Conservation (phyloP, 2,888 invertebrate species). For the Trichogramma evanescens region DNA sequence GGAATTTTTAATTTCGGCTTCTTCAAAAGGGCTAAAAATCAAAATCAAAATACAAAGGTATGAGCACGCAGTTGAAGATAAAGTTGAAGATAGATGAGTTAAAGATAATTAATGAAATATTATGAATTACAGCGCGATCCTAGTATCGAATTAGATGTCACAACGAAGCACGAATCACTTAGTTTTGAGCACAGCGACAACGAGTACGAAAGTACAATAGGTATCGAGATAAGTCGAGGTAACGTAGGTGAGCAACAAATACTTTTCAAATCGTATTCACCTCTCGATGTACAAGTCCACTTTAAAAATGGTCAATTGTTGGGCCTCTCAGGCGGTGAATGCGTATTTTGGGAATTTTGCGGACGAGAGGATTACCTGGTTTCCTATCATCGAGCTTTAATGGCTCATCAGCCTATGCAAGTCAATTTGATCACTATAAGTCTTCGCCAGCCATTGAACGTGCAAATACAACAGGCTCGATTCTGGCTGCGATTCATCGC, state of each 20-base stretch:
- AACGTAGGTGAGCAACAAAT: constrained; percentile 36
- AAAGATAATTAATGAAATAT: constrained; percentile 1
- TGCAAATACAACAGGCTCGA: constrained; percentile 60
- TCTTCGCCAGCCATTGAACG: constrained; percentile 59
- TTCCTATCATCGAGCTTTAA: constrained; percentile 66
- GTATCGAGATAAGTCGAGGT: constrained; percentile 42
- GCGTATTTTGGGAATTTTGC: constrained; percentile 65
- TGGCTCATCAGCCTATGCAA: constrained; percentile 46
- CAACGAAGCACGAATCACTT: constrained; percentile 54
- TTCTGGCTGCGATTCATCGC: constrained; percentile 72
- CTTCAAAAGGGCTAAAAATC: constrained; percentile 54
- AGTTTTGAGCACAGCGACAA: constrained; percentile 52
- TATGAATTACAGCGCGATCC: constrained; percentile 44
- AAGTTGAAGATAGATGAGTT: neutral
- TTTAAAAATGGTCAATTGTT: neutral
- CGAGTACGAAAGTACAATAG: constrained; percentile 44
- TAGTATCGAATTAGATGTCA: constrained; percentile 56
- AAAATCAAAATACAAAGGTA: constrained; percentile 41
- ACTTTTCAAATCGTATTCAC: neutral
- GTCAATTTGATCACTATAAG: constrained; percentile 62
- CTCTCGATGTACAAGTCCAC: neutral
- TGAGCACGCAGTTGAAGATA: neutral
- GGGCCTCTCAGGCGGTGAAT: constrained; percentile 48
- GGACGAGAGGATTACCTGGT: constrained; percentile 67
- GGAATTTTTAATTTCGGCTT: constrained; percentile 60